These are phyloP conservation scores for Anser cygnoides DNA, from an alignment of 2,113 vertebrate species.

Conservation along the genomic window DNA sequence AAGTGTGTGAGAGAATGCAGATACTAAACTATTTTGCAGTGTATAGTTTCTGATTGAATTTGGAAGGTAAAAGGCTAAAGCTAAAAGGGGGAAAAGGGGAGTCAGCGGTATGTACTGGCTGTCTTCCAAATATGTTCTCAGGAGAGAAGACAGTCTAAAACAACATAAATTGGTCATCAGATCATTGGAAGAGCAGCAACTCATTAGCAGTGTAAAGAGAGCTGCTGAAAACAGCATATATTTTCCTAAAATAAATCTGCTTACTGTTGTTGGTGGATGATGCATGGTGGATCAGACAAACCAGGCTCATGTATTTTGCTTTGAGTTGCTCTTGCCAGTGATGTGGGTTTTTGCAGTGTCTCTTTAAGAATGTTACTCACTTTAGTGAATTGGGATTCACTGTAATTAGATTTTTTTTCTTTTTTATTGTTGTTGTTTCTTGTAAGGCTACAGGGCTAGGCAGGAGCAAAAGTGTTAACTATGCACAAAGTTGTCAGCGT, in stretches of 20 bases:
- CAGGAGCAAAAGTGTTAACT: constrained; percentile 33
- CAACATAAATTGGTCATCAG: not conserved
- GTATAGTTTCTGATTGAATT: not conserved
- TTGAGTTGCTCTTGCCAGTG: not conserved
- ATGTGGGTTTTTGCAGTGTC: not conserved
- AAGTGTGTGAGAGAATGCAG: not conserved
- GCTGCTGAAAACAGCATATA: not conserved
- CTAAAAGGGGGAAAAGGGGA: not conserved
- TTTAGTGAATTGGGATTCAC: not conserved
- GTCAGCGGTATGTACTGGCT: not conserved
- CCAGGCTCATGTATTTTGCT: not conserved
- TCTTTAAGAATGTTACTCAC: not conserved
- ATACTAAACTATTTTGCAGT: not conserved
- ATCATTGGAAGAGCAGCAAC: not conserved
- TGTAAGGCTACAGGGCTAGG: not conserved
- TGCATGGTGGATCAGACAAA: not conserved
- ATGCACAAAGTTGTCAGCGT: not conserved
- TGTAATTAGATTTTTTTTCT: not conserved
- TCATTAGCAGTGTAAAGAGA: not conserved
- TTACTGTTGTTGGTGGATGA: not conserved
- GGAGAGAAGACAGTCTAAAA: not conserved
- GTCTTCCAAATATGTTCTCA: not conserved
- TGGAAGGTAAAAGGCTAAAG: not conserved
- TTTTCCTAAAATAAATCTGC: not conserved
- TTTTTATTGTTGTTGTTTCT: fast-evolving